These are phyloP conservation scores for Ammospiza nelsoni DNA, from an alignment of 2,113 vertebrate species.

Conservation along the genomic window DNA sequence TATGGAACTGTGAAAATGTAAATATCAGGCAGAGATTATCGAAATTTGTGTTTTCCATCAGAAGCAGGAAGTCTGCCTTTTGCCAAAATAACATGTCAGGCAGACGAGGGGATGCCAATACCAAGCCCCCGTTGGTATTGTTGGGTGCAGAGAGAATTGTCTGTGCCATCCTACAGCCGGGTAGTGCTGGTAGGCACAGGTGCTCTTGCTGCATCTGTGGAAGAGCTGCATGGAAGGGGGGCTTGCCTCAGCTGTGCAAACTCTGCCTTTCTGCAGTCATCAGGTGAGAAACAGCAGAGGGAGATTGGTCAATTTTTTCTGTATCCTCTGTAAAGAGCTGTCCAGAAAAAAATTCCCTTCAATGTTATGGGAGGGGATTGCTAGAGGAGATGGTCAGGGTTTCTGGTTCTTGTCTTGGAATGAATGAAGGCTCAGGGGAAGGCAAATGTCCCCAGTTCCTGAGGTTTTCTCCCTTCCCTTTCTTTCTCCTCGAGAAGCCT, in stretches of 20 bases:
- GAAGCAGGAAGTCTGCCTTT: neutral
- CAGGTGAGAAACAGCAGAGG: neutral
- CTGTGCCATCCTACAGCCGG: accelerated
- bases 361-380: neutral
- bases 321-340: neutral
- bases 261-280: neutral
- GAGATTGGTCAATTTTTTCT: neutral
- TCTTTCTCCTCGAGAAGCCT: neutral
- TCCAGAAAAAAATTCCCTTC: neutral
- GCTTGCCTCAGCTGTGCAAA: neutral
- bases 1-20: neutral
- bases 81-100: neutral
- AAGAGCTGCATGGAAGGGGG: neutral
- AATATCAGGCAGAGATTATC: neutral
- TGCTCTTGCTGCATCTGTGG: neutral
- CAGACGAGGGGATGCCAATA: neutral
- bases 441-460: neutral
- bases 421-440: neutral
- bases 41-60: neutral
- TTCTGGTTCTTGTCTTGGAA: neutral
- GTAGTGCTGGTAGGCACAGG: neutral
- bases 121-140: accelerated
- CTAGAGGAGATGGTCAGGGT: neutral
- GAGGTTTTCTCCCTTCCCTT: neutral
- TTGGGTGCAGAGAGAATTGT: neutral